These are phyloP conservation scores for Mormyrus proboscirostris DNA, from an alignment of 2,797 vertebrate species.

Conservation along the genomic window DNA sequence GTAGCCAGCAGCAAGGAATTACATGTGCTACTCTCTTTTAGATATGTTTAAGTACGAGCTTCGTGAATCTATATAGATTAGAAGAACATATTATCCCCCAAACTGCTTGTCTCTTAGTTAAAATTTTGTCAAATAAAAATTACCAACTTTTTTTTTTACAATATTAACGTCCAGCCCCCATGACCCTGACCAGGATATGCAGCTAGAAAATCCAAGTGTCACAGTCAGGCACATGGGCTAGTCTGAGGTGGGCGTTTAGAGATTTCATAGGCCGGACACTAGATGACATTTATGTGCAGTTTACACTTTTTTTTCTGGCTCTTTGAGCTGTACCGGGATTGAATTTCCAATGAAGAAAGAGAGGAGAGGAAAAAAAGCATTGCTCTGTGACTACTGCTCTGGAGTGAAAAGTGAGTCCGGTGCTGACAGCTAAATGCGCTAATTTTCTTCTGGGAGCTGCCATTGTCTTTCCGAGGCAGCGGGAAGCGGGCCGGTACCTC, in stretches of 20 bases:
- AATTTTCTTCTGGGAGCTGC: conserved; percentile 87
- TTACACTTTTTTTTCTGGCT: conserved; percentile 89
- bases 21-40: not conserved
- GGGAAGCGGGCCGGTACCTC: conserved; percentile 71
- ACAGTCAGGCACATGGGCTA: conserved; percentile 46
- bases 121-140: not conserved
- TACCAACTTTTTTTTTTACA: not conserved
- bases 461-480: conserved; percentile 76
- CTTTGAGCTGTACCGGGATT: conserved; percentile 78
- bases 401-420: conserved; percentile 91
- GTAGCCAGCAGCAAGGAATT: not conserved
- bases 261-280: conserved; percentile 66
- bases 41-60: not conserved
- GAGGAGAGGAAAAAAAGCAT: conserved; percentile 40
- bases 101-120: not conserved
- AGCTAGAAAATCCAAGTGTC: not conserved
- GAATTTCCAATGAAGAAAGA: conserved; percentile 74
- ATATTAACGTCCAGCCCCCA: not conserved
- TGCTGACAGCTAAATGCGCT: conserved; percentile 99
- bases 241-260: conserved; percentile 44
- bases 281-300: conserved; percentile 81
- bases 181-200: not conserved
- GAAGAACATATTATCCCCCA: not conserved
- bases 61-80: not conserved
- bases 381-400: conserved; percentile 77